Evolutionary conservation across 2,888 invertebrate species (phyloP).

Genomic region (Hemicrepidius hirtus): DNA sequence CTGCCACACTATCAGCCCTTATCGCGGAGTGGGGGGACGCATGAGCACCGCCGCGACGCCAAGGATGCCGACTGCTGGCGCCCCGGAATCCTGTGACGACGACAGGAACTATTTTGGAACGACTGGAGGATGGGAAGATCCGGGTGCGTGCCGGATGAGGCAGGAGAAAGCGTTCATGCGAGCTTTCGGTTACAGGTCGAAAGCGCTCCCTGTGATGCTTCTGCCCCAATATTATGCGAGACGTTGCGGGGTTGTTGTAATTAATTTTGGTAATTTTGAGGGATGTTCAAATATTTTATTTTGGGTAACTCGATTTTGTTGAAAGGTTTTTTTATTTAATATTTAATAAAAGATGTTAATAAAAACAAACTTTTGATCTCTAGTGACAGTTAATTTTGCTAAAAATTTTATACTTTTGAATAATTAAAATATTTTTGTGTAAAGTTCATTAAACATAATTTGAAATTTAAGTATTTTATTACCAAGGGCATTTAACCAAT

Average conservation of each 20-base stretch:
- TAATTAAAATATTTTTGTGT: no score
- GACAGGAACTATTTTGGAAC: constrained; percentile 41
- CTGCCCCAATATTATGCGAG: constrained; percentile 20
- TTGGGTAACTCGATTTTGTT: no score
- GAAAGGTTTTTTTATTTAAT: no score
- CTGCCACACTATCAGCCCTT: constrained; percentile 72
- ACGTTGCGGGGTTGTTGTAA: constrained; percentile 28
- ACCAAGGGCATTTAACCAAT: no score
- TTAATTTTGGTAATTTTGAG: constrained; percentile 26
- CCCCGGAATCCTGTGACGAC: constrained; percentile 62
- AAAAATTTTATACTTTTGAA: no score
- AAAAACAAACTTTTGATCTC: no score
- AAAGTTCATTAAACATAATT: no score
- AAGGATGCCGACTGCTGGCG: constrained; percentile 72
- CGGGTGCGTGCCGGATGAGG: constrained; percentile 38
- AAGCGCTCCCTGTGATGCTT: constrained; percentile 22
- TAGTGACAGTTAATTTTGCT: no score
- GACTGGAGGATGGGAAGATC: constrained; percentile 44
- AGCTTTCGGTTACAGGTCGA: constrained; percentile 42
- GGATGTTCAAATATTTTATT: no score
- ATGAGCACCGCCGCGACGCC: constrained; percentile 72
- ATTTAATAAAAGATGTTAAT: no score
- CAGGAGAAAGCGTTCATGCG: constrained; percentile 48
- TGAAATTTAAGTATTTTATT: no score
- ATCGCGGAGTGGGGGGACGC: constrained; percentile 72